Conservation (phyloP, 2,888 invertebrate genomes). For the Brenthis hecate region DNA sequence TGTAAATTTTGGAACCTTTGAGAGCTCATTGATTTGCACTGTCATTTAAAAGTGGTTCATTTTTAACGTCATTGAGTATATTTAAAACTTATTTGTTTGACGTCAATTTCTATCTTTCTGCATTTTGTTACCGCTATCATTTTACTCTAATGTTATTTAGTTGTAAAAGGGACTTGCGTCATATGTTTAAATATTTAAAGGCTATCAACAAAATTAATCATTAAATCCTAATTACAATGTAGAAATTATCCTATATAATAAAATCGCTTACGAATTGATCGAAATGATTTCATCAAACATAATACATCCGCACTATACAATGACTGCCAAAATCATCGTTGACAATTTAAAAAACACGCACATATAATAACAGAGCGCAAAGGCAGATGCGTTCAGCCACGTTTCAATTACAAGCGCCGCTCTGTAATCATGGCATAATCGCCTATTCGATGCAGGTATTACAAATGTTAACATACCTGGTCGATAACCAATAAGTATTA, state of each 20-base stretch:
- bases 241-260: background rate
- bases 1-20: conserved; percentile 63
- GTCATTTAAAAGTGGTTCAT: conserved; percentile 69
- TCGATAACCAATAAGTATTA: conserved; percentile 46
- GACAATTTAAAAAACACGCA: conserved; percentile 49
- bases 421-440: conserved; percentile 74
- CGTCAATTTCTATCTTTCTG: conserved; percentile 13
- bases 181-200: no score
- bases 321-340: conserved; percentile 41
- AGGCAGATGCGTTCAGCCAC: conserved; percentile 51
- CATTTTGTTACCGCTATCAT: background rate
- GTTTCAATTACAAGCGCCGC: conserved; percentile 66
- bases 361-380: conserved; percentile 58
- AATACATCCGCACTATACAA: conserved; percentile 17
- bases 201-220: no score
- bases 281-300: conserved; percentile 22
- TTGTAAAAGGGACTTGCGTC: no score
- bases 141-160: no score
- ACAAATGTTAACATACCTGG: conserved; percentile 50
- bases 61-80: conserved; percentile 52
- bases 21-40: conserved; percentile 67
- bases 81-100: conserved; percentile 52
- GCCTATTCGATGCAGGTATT: conserved; percentile 60
- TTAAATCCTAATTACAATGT: no score
- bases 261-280: conserved; percentile 4